phyloP scores from a whole-genome alignment of 2,113 vertebrate species.

The Ploceus nigricollis region DNA sequence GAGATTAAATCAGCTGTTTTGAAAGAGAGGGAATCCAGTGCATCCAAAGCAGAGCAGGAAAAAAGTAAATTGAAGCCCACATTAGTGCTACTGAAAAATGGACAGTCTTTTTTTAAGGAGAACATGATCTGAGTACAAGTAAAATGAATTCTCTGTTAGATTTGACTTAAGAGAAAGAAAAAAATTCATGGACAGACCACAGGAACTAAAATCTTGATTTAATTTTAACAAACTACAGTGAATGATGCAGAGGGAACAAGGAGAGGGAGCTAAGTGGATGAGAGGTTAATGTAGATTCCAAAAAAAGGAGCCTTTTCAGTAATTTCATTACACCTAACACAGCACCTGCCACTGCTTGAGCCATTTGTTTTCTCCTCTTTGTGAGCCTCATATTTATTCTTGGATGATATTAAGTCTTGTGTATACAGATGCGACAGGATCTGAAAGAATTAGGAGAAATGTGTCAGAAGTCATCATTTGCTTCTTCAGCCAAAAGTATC shows the following conservation, averaged over 20 bases:
- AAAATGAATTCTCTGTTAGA: conserved; percentile 15
- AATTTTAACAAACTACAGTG: not conserved
- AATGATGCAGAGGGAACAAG: not conserved
- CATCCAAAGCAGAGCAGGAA: not conserved
- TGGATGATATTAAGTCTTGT: not conserved
- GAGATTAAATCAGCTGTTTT: conserved; percentile 20
- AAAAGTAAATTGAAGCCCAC: conserved; percentile 16
- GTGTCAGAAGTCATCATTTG: not conserved
- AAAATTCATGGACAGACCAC: not conserved
- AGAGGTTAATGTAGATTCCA: not conserved
- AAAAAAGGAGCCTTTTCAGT: not conserved
- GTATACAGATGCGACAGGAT: not conserved
- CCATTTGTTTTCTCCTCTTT: not conserved
- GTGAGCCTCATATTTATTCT: not conserved
- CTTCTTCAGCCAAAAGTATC: not conserved
- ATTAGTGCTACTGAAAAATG: not conserved
- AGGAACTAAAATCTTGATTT: conserved; percentile 13
- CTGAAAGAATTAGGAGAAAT: not conserved
- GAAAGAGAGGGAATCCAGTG: conserved; percentile 5
- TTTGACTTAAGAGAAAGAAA: not conserved
- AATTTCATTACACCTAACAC: not conserved
- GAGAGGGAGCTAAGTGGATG: not conserved
- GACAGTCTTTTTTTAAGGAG: not conserved
- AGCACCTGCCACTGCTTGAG: not conserved
- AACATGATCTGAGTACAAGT: not conserved